These are phyloP conservation scores for Patella depressa DNA, from an alignment of 2,888 invertebrate species.

Conservation along the genomic window DNA sequence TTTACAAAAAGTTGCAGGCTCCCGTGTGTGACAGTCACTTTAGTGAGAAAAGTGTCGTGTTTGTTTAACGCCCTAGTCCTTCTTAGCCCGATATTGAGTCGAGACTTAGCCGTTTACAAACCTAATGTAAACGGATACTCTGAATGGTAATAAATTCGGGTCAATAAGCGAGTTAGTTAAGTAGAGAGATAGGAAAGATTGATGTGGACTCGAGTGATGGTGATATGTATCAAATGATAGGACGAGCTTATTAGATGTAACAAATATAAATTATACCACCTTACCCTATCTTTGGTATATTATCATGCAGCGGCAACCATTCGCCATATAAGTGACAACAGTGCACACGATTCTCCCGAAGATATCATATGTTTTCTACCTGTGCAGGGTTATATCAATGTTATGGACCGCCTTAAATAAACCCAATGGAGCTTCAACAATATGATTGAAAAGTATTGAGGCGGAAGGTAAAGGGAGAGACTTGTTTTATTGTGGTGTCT, in stretches of 20 bases:
- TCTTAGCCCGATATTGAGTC: constrained; percentile 9
- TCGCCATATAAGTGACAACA: too few relatives aligned
- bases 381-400: too few relatives aligned
- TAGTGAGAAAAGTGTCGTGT: background rate
- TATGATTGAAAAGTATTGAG: background rate
- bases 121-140: constrained; percentile 2
- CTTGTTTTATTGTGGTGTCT: background rate
- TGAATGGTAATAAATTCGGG: constrained; percentile 7
- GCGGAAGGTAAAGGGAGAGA: background rate
- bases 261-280: too few relatives aligned
- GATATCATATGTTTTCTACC: too few relatives aligned
- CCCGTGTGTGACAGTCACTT: constrained; percentile 40
- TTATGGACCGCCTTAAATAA: too few relatives aligned
- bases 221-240: too few relatives aligned
- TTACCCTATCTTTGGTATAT: too few relatives aligned
- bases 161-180: background rate
- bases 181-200: background rate
- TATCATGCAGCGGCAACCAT: too few relatives aligned
- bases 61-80: constrained; percentile 7
- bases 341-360: too few relatives aligned
- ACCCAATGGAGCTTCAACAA: background rate
- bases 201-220: too few relatives aligned
- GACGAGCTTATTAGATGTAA: too few relatives aligned
- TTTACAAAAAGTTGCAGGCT: constrained; percentile 49
- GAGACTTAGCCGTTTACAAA: constrained; percentile 10